Evolutionary conservation across 2,888 invertebrate species (phyloP).

Genomic region (Arge pagana): DNA sequence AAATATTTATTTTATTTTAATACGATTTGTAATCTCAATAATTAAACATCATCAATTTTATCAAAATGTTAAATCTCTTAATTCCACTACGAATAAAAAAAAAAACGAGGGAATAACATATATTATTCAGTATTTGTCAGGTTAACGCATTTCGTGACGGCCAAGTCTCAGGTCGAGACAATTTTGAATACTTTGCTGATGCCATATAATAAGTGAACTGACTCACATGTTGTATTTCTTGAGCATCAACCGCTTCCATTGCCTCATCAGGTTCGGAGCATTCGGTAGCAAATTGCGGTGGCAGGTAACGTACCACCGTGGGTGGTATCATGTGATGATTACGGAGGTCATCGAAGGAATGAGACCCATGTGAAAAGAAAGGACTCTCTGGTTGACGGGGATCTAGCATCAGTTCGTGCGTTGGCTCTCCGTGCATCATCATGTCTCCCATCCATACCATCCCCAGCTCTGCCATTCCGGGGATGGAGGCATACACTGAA

Average conservation of each 20-base stretch:
- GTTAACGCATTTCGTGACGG: too few relatives aligned
- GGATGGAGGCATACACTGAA: constrained; percentile 58
- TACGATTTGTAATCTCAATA: constrained; percentile 9
- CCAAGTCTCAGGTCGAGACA: too few relatives aligned
- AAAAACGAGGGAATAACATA: too few relatives aligned
- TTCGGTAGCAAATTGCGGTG: constrained; percentile 51
- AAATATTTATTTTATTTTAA: too few relatives aligned
- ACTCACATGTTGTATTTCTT: constrained; percentile 51
- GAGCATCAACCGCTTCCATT: constrained; percentile 51
- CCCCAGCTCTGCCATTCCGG: constrained; percentile 65
- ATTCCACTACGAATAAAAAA: too few relatives aligned
- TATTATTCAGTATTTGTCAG: too few relatives aligned
- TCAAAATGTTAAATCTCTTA: too few relatives aligned
- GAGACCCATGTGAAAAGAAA: constrained; percentile 50
- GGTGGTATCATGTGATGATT: constrained; percentile 54
- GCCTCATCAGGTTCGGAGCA: constrained; percentile 55
- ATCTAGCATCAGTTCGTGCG: constrained; percentile 55
- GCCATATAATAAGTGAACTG: neutral
- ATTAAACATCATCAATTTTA: neutral
- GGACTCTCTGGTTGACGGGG: constrained; percentile 53
- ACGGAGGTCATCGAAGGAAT: constrained; percentile 52
- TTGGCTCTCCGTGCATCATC: constrained; percentile 55
- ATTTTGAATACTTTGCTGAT: neutral
- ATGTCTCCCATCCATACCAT: constrained; percentile 72
- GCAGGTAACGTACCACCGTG: constrained; percentile 53